Evolutionary conservation across 1,140 invertebrate genomes (phyloP).

Genomic region (Microplitis mediator): DNA sequence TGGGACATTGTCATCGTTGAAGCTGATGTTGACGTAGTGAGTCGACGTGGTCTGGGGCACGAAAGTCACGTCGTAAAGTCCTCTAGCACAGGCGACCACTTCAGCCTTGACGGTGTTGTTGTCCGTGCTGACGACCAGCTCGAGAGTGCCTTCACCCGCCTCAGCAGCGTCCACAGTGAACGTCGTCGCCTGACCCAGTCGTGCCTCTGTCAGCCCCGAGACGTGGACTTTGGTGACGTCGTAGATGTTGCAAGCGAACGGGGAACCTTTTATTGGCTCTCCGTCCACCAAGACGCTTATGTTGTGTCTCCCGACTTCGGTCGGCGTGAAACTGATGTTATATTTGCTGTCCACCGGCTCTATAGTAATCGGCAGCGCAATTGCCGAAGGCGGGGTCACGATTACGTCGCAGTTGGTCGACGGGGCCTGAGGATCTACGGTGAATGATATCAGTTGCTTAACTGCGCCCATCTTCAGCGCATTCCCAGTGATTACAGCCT

Average conservation of each 20-base stretch:
- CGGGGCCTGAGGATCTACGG: constrained; percentile 66
- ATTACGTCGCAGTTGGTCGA: constrained; percentile 68
- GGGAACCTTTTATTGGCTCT: constrained; percentile 86
- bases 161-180: constrained; percentile 94
- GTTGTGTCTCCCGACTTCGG: constrained; percentile 85
- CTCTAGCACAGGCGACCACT: constrained; percentile 87
- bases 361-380: constrained; percentile 73
- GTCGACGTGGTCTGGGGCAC: constrained; percentile 86
- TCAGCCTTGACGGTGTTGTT: constrained; percentile 87
- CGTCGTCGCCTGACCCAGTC: constrained; percentile 81
- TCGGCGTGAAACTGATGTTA: constrained; percentile 78
- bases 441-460: constrained; percentile 65
- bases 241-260: constrained; percentile 91
- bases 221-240: constrained; percentile 76
- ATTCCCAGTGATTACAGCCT: constrained; percentile 66
- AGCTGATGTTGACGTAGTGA: constrained; percentile 95
- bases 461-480: constrained; percentile 70
- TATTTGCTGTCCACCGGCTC: constrained; percentile 69
- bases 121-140: constrained; percentile 90
- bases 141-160: constrained; percentile 94
- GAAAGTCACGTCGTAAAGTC: constrained; percentile 96
- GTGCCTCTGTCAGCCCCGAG: constrained; percentile 56
- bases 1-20: constrained; percentile 92
- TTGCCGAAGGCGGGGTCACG: constrained; percentile 79
- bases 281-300: constrained; percentile 81